These are phyloP conservation scores for Silurus aristotelis DNA, from an alignment of 2,797 vertebrate genomes.

Conservation along the genomic window DNA sequence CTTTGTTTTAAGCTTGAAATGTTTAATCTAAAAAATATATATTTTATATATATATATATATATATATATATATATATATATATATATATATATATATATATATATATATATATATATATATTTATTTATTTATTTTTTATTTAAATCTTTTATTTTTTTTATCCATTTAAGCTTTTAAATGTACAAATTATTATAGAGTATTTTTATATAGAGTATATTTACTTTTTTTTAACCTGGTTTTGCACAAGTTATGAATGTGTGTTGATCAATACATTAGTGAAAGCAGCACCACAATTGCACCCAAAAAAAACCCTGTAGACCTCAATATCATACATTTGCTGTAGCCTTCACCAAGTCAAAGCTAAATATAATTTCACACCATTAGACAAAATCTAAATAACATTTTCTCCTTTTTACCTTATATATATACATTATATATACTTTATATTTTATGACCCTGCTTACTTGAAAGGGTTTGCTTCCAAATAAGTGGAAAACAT, in stretches of 20 bases:
- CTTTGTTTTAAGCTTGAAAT: not conserved
- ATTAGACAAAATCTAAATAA: slow-evolving; percentile 12
- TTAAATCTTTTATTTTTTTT: too few relatives aligned
- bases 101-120: too few relatives aligned
- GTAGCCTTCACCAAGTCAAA: not conserved
- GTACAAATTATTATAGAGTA: too few relatives aligned
- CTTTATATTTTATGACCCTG: not conserved
- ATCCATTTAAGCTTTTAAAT: too few relatives aligned
- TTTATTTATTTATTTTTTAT: too few relatives aligned
- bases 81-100: too few relatives aligned
- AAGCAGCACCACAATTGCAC: not conserved
- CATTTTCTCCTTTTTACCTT: too few relatives aligned
- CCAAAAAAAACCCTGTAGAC: too few relatives aligned
- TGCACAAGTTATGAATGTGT: not conserved
- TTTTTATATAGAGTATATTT: too few relatives aligned
- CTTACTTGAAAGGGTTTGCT: slow-evolving; percentile 11
- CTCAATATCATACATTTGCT: not conserved
- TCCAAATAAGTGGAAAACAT: not conserved
- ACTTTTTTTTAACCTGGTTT: not conserved
- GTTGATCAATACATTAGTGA: not conserved
- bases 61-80: too few relatives aligned
- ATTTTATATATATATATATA: too few relatives aligned
- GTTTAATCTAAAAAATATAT: not conserved
- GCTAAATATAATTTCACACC: slow-evolving; percentile 27
- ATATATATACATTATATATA: too few relatives aligned